Percentiles rank a stretch among this genome's conserved stretches.
phyloP scores from a whole-genome alignment of 2,797 vertebrate genomes.

The Cheirogaleus major region DNA sequence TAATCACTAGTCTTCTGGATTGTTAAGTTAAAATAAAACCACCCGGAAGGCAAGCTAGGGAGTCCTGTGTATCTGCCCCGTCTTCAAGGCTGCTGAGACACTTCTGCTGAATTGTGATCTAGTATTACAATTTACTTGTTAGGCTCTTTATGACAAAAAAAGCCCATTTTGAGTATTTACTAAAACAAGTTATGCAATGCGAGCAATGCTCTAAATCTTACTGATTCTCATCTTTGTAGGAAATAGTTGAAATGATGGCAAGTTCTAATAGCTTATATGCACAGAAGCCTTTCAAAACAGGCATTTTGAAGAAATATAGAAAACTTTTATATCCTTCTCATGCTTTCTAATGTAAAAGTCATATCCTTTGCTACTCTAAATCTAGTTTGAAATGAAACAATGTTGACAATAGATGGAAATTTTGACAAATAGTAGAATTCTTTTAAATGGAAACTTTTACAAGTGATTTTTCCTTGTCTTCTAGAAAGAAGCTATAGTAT shows the following conservation, averaged over 20 bases:
- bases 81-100: neutral
- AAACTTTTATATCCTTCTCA: neutral
- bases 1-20: neutral
- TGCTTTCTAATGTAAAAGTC: conserved; percentile 46
- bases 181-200: neutral
- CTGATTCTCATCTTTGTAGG: neutral
- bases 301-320: neutral
- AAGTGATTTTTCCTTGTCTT: neutral
- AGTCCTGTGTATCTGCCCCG: neutral
- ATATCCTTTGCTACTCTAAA: neutral
- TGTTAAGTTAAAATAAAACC: neutral
- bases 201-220: neutral
- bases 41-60: neutral
- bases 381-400: neutral
- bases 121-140: neutral
- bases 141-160: neutral
- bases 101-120: neutral
- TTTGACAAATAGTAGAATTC: conserved; percentile 8
- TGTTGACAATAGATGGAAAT: conserved; percentile 42
- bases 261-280: neutral
- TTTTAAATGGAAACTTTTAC: conserved; percentile 12
- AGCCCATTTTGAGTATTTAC: neutral
- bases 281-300: neutral
- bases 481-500: neutral
- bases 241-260: neutral